Conservation (phyloP, 2,797 vertebrate species). For the Scarus forsteni region DNA sequence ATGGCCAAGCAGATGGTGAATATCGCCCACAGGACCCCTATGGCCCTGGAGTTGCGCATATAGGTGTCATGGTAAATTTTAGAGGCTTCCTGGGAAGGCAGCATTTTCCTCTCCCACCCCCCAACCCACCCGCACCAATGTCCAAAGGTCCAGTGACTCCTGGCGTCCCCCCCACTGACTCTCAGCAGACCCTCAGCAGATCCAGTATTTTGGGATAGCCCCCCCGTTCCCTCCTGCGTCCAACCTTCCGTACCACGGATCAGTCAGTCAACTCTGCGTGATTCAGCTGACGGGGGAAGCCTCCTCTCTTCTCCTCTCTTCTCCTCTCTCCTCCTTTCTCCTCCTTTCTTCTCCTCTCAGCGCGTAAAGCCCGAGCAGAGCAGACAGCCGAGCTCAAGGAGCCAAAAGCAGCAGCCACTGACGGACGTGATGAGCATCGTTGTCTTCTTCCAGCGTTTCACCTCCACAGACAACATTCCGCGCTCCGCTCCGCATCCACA, state of each 20-base stretch:
- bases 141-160: conserved; percentile 17
- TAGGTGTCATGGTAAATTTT: conserved; percentile 92
- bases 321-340: too few relatives aligned
- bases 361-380: conserved; percentile 41
- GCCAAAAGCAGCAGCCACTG: conserved; percentile 43
- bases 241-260: conserved; percentile 4
- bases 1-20: conserved; percentile 96
- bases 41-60: conserved; percentile 91
- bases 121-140: conserved; percentile 26
- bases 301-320: conserved; percentile 46
- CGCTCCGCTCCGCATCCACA: conserved; percentile 39
- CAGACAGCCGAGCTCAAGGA: conserved; percentile 52
- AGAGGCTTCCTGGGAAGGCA: conserved; percentile 91
- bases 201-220: conserved; percentile 3
- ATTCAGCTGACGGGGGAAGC: conserved; percentile 42
- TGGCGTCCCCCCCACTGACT: background rate
- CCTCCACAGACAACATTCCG: conserved; percentile 24
- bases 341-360: conserved; percentile 59
- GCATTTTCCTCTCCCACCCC: conserved; percentile 79
- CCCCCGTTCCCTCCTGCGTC: background rate
- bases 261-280: conserved; percentile 44
- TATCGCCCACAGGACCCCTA: conserved; percentile 92
- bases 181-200: conserved; percentile 22
- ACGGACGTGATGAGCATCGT: conserved; percentile 35
- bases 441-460: conserved; percentile 31